Conservation (phyloP, 1,140 invertebrate species). For the Whitmania pigra region DNA sequence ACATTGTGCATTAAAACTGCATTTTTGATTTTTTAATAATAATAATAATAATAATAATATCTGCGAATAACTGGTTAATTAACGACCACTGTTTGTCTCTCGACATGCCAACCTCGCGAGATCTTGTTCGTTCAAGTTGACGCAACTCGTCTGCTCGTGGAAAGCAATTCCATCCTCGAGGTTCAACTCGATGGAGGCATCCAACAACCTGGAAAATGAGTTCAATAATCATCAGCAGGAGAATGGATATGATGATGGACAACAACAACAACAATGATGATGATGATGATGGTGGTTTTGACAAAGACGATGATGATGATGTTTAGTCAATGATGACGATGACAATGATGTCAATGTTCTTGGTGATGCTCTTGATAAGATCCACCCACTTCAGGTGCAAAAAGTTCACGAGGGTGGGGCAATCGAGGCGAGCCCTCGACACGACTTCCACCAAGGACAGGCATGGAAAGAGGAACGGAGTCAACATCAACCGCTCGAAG, state of each 20-base stretch:
- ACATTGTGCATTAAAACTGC: not conserved
- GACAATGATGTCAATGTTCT: too few relatives aligned
- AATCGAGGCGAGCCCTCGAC: not conserved
- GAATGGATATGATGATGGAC: too few relatives aligned
- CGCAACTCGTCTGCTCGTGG: not conserved
- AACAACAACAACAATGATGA: too few relatives aligned
- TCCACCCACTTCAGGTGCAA: not conserved
- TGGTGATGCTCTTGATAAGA: too few relatives aligned
- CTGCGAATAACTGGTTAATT: not conserved
- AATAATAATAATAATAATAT: constrained; percentile 9
- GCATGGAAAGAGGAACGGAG: not conserved
- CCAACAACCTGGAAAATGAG: not conserved
- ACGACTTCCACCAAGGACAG: not conserved
- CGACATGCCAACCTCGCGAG: not conserved
- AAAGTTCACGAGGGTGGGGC: not conserved
- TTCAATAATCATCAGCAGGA: too few relatives aligned
- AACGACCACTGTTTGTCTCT: too few relatives aligned
- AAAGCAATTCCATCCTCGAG: not conserved
- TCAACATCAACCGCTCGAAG: not conserved
- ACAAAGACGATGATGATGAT: too few relatives aligned
- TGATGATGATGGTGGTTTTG: too few relatives aligned
- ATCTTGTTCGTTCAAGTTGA: not conserved
- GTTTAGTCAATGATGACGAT: too few relatives aligned
- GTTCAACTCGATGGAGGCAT: constrained; percentile 4
- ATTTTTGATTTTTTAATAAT: constrained; percentile 1